A percentile compares a stretch with the other conserved stretches of the same genome.
phyloP scores from a whole-genome alignment of 1,140 invertebrate species.

The Drosophila sturtevanti region DNA sequence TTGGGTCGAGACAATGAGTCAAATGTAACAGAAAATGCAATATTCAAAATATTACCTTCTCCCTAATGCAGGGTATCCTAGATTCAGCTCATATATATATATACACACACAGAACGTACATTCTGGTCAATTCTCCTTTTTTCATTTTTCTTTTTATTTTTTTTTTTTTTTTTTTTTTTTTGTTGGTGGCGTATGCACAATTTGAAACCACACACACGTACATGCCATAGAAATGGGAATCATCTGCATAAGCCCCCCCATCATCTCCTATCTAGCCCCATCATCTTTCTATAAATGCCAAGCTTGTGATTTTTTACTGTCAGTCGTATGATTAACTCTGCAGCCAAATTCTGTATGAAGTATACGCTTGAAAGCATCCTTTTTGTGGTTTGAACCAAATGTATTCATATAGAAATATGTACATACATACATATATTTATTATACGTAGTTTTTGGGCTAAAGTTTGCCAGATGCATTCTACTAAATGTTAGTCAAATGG shows the following conservation, averaged over 20 bases:
- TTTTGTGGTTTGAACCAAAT: background rate
- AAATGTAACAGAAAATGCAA: no score
- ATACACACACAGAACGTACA: background rate
- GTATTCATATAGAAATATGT: background rate
- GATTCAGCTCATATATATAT: background rate
- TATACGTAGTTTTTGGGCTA: background rate
- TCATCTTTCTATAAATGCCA: background rate
- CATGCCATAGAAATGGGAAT: constrained; percentile 44
- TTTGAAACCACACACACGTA: constrained; percentile 46
- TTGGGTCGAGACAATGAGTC: no score
- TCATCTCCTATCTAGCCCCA: background rate
- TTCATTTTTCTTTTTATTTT: background rate
- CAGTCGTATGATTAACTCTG: constrained; percentile 59
- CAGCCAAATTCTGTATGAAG: constrained; percentile 37
- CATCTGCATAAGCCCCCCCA: background rate
- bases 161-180: background rate
- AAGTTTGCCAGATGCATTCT: constrained; percentile 13
- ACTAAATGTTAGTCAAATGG: background rate
- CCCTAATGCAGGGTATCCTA: background rate
- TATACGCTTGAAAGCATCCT: constrained; percentile 51
- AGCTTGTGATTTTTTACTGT: constrained; percentile 40
- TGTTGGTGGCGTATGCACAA: constrained; percentile 58
- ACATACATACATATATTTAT: background rate
- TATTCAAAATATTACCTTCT: no score
- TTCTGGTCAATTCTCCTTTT: background rate